Base-by-base conservation (phyloP, 2,797 vertebrate species). In the Phalanger gymnotis region DNA sequence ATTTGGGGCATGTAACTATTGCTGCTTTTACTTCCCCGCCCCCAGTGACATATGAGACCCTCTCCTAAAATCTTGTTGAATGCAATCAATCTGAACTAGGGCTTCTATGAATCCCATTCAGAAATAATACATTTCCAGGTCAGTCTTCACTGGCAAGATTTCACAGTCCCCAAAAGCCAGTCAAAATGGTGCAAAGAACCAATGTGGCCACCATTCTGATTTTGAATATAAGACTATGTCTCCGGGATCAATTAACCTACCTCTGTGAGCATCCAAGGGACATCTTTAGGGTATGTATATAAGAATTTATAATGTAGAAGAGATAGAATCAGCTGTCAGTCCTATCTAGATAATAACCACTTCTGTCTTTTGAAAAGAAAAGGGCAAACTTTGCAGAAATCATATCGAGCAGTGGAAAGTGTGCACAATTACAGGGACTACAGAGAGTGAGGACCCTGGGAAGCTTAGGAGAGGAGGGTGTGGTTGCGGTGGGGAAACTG, bases 61-160 rank as follows among this genome's bases (percentile, higher is more conserved):
- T 98, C 96, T 34, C 89, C 96, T 98, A 87, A 98, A 95, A 97
- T 91, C 97, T 97, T 98, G 96, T 91, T 96, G 97, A 97, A 97
- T 97, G 97, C 96, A 97, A 97, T 98, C 98, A 97, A 98, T 98
- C 98, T 96, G 95, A 95, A 95, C 90, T 97, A 94, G 97, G 98
- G 98, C 54, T 94, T 97, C 97, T 92, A 95, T 97, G 97, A 98
- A 96, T 95, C 93, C 94, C 95, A 93, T 98, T 98, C 98, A 97
- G 98, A 98, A 98, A 98, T 98, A 98, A 98, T 97, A 97, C 96
- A 98, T 98, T 97, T 97, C 96, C 96, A 61, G 95, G 94, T 97
- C 94, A 97, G 96, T 96, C 96, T 97, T 97, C 95, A 96, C 96
- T 96, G 95, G 96, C 97, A 97, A 98, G 97, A 98, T 98, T 98